These are phyloP conservation scores for Otocyon megalotis DNA, from an alignment of 2,113 vertebrate species.

Conservation along the genomic window DNA sequence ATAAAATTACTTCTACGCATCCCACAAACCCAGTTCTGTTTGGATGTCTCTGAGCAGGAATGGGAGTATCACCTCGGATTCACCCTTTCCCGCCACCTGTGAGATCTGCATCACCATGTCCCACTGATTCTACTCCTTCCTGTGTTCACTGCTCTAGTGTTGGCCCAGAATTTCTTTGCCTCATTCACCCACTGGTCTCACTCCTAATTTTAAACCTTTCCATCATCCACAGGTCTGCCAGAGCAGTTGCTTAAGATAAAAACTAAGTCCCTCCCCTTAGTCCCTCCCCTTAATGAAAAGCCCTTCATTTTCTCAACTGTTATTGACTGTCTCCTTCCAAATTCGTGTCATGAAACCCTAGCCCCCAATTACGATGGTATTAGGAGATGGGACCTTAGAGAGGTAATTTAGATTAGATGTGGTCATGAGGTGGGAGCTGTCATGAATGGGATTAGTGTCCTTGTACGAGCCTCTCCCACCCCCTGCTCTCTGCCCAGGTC, in stretches of 20 bases:
- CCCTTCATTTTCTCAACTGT: background rate
- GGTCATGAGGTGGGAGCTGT: background rate
- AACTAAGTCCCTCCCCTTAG: background rate
- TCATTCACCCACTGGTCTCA: background rate
- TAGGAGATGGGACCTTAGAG: background rate
- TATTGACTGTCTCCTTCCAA: background rate
- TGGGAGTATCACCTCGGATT: too few species aligned
- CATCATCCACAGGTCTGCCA: too few species aligned
- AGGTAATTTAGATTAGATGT: background rate
- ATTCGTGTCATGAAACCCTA: background rate
- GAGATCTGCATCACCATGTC: background rate
- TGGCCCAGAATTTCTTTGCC: background rate
- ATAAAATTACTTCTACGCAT: background rate
- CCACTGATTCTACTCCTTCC: background rate
- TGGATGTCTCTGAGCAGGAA: background rate
- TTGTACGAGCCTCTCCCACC: background rate
- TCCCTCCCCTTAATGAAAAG: background rate
- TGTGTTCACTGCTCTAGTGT: background rate
- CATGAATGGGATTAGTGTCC: background rate
- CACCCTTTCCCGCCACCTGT: background rate
- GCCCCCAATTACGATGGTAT: background rate
- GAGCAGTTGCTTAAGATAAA: background rate
- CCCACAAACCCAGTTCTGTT: background rate
- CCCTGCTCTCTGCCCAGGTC: background rate
- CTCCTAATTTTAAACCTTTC: background rate